Base-by-base conservation (phyloP, 2,888 invertebrate species). In the Diarsia mendica region DNA sequence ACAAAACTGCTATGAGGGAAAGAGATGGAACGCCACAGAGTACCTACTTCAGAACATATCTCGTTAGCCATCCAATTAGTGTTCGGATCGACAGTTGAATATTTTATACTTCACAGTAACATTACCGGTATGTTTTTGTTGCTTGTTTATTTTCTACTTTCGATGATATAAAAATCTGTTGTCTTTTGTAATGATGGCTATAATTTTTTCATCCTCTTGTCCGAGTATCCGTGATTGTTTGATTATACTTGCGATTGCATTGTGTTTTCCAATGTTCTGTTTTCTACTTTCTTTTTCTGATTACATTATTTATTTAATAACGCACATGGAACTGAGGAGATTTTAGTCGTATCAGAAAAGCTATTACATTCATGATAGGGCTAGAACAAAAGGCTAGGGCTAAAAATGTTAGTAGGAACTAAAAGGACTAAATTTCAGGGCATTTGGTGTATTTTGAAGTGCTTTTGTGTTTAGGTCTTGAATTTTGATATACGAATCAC, bases 21-120 rank as follows among this genome's bases (percentile, higher is more conserved):
- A 85, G 87, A 80, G 65, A 79, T 69, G 73, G 60, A 85, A 39
- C 65, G 76, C 79, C 77, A 85, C 70, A 71, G 83, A 88, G 84
- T 83, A 80, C 77, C 85, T 84, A 83, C 87, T 89, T 83, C 84
- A 84, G 84, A 89, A 86, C 85, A 88, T 77, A 88, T 87, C 90
- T 91, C 90, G 91, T 91, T 91, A 91, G 89, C 83, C 84, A 80
- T 90, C 90, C 91, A 91, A 91, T 91, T 91, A 91, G 90, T 88
- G 83, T 80, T 75, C 75, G 82, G 83, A 88, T 89, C 88, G 90
- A 85, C 85, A 81, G 79, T 80, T 90, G 90, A 90, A 91, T 91
- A 90, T 91, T 90, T 90, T 87, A 90, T 86, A 84, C 84, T 83
- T 86, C 81, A 83, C 84, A 67, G 80, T 86, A 74, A 83, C 79